These are phyloP conservation scores for Spodoptera picta DNA, from an alignment of 2,888 invertebrate genomes.

Conservation along the genomic window DNA sequence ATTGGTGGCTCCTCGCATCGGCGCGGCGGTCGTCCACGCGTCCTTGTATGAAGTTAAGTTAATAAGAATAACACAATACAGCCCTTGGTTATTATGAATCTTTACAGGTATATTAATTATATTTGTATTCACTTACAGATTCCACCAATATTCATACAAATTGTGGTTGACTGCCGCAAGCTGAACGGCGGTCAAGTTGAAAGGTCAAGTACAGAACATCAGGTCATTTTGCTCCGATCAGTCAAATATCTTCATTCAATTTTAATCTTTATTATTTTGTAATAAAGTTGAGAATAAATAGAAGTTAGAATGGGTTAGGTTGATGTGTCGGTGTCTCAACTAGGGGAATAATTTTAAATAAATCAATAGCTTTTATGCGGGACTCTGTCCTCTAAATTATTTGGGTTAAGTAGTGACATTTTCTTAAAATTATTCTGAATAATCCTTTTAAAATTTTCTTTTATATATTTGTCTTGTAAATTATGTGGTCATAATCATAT, in stretches of 20 bases:
- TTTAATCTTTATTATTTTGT: no score
- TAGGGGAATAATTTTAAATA: constrained; percentile 36
- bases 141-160: constrained; percentile 6
- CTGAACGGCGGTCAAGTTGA: background rate
- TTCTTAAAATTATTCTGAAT: background rate
- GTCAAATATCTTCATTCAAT: no score
- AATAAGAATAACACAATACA: no score
- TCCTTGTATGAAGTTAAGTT: no score
- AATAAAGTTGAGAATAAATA: no score
- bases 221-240: no score
- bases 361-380: constrained; percentile 21
- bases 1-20: no score
- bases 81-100: background rate
- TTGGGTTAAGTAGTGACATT: constrained; percentile 10
- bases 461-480: no score
- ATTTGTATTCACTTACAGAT: constrained; percentile 1
- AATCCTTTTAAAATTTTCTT: background rate
- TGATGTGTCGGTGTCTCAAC: no score
- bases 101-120: constrained; percentile 2
- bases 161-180: background rate
- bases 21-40: no score
- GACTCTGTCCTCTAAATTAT: constrained; percentile 1
- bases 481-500: no score
- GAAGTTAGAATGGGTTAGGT: no score
- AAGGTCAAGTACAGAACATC: constrained; percentile 12